Base-by-base conservation (phyloP, 2,888 invertebrate species). In the Agonopterix arenella region DNA sequence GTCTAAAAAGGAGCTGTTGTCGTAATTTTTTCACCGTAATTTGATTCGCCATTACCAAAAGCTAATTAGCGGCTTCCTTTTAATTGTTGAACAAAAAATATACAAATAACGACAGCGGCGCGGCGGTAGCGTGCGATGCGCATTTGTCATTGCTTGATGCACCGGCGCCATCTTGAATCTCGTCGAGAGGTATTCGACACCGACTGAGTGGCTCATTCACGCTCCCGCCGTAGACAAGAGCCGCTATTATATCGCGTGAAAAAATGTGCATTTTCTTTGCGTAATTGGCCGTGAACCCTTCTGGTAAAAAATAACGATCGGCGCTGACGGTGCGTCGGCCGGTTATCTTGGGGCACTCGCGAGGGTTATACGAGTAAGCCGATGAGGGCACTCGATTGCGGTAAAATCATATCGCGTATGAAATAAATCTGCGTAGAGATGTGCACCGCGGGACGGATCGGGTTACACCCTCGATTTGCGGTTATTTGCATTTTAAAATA, bases 351-450 rank as follows among this genome's bases (percentile, higher is more conserved):
- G 54, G 58, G 59, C 60, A 54, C 10, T n/a, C 54, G 61, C 62
- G 66, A 58, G 57, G 57, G 64, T 28, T 28, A 28, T 28, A 28
- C 28, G 59, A 58, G 60, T 46, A 48, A 52, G 46, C 48, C 51
- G 46, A 47, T 52, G 68, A 71, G 76, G 75, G 73, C 67, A 70
- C 76, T 80, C 76, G 72, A 80, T 80, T 80, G 81, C 74, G 78
- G 77, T 73, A 70, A 79, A 84, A 84, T 81, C 83, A 83, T 83
- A 85, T 85, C 84, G 79, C 74, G 71, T 75, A 79, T 80, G 76
- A 82, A 83, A 86, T 84, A 85, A 84, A 85, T 85, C 85, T 79
- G 79, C 73, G 73, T 50, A 10, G 56, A 63, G 76, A 74, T 73
- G 72, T 68, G 65, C 73, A 70, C 70, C 70, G 68, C 62, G 74